These are phyloP conservation scores for Drosophila kepulauana DNA, from an alignment of 1,140 invertebrate species.

Conservation along the genomic window DNA sequence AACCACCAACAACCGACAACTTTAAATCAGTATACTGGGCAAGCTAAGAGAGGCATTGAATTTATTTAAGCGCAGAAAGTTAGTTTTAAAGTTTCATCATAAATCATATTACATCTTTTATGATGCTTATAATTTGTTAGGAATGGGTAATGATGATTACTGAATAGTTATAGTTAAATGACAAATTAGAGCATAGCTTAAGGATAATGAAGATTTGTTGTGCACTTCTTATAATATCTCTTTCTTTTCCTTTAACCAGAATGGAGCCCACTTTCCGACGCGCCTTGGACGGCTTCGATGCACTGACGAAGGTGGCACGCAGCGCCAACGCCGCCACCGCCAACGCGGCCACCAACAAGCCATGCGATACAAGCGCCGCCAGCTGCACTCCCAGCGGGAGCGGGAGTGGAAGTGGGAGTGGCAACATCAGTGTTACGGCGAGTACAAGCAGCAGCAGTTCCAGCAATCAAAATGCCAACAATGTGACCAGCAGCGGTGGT, in stretches of 20 bases:
- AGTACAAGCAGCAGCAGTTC: constrained; percentile 13
- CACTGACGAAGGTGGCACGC: constrained; percentile 50
- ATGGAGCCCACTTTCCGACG: constrained; percentile 61
- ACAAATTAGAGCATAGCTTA: no score
- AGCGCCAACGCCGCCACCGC: neutral
- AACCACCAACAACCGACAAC: no score
- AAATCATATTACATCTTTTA: no score
- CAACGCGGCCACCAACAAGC: no score
- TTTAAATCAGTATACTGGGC: no score
- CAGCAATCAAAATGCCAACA: neutral
- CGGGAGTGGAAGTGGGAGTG: neutral
- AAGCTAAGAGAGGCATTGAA: no score
- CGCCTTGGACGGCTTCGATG: constrained; percentile 67
- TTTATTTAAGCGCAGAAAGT: no score
- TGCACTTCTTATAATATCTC: neutral
- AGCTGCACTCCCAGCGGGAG: constrained; percentile 7
- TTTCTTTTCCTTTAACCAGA: constrained; percentile 31
- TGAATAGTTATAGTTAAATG: no score
- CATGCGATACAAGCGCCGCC: neutral
- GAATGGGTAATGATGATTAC: no score
- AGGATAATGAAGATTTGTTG: no score
- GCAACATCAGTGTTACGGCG: neutral
- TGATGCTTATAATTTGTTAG: no score
- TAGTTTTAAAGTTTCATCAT: no score
- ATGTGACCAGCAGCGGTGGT: neutral